Conservation (phyloP, 2,888 invertebrate genomes). For the Brassicogethes aeneus region DNA sequence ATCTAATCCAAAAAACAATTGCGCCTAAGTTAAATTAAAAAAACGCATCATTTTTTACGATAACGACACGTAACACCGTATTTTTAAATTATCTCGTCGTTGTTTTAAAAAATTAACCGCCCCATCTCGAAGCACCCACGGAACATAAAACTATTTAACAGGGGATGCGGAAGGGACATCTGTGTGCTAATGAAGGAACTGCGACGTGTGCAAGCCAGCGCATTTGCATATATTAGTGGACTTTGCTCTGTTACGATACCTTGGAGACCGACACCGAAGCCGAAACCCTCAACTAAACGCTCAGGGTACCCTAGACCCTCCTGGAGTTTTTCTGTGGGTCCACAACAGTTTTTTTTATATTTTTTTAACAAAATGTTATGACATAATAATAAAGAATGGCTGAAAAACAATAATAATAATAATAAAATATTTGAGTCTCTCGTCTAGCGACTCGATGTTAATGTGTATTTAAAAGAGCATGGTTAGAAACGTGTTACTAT, state of each 20-base stretch:
- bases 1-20: too few species aligned
- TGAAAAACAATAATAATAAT: too few species aligned
- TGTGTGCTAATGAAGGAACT: constrained; percentile 9
- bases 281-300: constrained; percentile 9
- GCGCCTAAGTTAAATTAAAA: too few species aligned
- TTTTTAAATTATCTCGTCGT: background rate
- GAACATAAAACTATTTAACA: background rate
- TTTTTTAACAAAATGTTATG: too few species aligned
- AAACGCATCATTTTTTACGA: background rate
- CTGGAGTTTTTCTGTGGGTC: too few species aligned
- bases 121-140: background rate
- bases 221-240: constrained; percentile 33
- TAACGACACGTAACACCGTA: background rate
- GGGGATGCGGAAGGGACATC: constrained; percentile 1
- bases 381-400: too few species aligned
- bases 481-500: too few species aligned
- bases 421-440: too few species aligned
- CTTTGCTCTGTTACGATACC: constrained; percentile 29
- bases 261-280: constrained; percentile 26
- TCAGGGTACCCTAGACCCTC: too few species aligned
- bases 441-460: too few species aligned
- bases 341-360: too few species aligned
- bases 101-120: background rate
- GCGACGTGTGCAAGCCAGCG: constrained; percentile 12
- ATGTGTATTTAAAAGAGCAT: too few species aligned